Evolutionary conservation across 2,113 vertebrate genomes (phyloP).

Genomic region (Mustela lutreola): DNA sequence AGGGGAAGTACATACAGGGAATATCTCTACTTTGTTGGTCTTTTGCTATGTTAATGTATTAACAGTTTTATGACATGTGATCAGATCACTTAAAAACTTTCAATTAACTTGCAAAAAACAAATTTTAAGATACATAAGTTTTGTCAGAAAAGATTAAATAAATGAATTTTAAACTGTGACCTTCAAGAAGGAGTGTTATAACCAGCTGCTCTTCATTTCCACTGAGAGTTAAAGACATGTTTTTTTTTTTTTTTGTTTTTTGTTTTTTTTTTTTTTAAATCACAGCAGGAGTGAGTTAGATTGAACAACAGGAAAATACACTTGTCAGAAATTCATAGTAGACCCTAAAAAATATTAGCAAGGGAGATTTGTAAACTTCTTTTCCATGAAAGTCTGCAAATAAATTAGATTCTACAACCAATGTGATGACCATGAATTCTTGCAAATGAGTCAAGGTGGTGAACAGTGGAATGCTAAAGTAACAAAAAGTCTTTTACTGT

Average conservation of each 20-base stretch:
- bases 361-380: background rate
- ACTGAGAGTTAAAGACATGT: conserved; percentile 26
- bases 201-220: conserved; percentile 52
- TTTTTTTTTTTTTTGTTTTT: background rate
- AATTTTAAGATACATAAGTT: background rate
- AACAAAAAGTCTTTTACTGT: background rate
- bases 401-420: conserved; percentile 44
- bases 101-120: background rate
- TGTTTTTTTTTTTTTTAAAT: background rate
- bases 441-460: background rate
- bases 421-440: background rate
- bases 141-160: background rate
- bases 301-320: background rate
- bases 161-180: conserved; percentile 2
- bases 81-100: background rate
- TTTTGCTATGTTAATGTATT: background rate
- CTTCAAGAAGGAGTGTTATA: conserved; percentile 48
- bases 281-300: conserved; percentile 67
- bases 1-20: background rate
- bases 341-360: background rate
- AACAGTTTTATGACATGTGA: background rate
- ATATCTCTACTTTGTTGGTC: background rate
- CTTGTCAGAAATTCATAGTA: conserved; percentile 64
- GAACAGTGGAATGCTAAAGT: background rate
- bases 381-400: background rate